A percentile compares a stretch with the other conserved stretches of the same genome.
phyloP scores from a whole-genome alignment of 2,888 invertebrate genomes.

The Spodoptera picta region DNA sequence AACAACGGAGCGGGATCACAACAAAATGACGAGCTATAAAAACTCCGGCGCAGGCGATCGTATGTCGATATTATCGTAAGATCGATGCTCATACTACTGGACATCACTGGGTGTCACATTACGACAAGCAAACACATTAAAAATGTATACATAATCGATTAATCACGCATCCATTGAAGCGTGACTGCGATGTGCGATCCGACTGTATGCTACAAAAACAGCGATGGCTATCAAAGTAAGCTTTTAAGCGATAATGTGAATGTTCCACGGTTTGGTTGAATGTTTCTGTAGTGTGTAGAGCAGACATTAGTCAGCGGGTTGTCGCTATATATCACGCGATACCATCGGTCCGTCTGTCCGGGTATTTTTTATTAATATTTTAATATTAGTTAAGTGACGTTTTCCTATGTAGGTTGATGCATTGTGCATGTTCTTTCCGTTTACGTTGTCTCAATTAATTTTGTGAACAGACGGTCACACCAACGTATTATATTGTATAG shows the following conservation, averaged over 20 bases:
- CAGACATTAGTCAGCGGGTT: slow-evolving; percentile 65
- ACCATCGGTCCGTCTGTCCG: slow-evolving; percentile 62
- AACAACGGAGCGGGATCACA: slow-evolving; percentile 50
- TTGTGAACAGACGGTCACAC: slow-evolving; percentile 30
- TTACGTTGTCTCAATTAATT: slow-evolving; percentile 48
- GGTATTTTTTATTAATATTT: slow-evolving; percentile 67
- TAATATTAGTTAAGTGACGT: slow-evolving; percentile 60
- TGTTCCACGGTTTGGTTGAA: slow-evolving; percentile 29
- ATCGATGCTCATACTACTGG: slow-evolving; percentile 57
- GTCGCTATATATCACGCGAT: slow-evolving; percentile 67
- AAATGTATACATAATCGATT: slow-evolving; percentile 9
- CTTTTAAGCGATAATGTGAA: slow-evolving; percentile 25
- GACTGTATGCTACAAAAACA: slow-evolving; percentile 10
- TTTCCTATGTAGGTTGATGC: slow-evolving; percentile 51
- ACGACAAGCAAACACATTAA: slow-evolving; percentile 18
- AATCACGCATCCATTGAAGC: slow-evolving; percentile 27
- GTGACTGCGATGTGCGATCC: background rate
- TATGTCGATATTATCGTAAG: slow-evolving; percentile 55
- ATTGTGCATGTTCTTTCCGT: slow-evolving; percentile 45
- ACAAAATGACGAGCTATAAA: slow-evolving; percentile 58
- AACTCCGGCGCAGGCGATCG: slow-evolving; percentile 48
- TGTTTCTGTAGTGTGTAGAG: slow-evolving; percentile 51
- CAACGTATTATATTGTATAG: slow-evolving; percentile 14
- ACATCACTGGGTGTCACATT: slow-evolving; percentile 57
- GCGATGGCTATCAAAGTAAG: slow-evolving; percentile 25